phyloP scores from a whole-genome alignment of 2,888 invertebrate genomes.

The Stenodera caucasica region DNA sequence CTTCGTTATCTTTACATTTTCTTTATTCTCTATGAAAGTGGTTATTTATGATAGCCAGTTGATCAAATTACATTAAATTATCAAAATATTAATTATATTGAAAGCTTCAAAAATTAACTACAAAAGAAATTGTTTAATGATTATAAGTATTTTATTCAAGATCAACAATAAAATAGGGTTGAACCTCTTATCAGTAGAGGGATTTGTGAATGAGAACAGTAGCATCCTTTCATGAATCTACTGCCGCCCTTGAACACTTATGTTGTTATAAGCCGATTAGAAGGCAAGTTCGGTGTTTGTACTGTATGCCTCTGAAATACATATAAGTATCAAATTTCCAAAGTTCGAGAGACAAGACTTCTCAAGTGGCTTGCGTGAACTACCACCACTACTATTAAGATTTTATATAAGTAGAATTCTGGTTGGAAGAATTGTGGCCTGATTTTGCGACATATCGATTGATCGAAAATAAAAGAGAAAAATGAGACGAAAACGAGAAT shows the following conservation, averaged over 20 bases:
- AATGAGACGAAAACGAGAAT: background rate
- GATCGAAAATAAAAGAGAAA: background rate
- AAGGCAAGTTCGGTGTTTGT: constrained; percentile 2
- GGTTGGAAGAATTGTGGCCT: background rate
- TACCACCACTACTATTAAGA: background rate
- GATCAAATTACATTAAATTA: constrained; percentile 18
- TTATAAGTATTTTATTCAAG: too few relatives aligned
- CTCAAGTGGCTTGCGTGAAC: background rate
- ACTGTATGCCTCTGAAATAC: constrained; percentile 4
- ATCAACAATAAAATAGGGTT: too few relatives aligned
- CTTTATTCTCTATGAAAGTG: constrained; percentile 23
- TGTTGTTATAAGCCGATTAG: constrained; percentile 6
- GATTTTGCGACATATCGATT: background rate
- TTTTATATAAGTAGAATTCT: background rate
- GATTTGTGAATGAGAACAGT: constrained; percentile 1
- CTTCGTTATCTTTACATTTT: background rate
- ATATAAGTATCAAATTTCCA: background rate
- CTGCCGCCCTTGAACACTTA: background rate
- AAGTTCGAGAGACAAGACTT: constrained; percentile 1
- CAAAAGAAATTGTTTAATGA: background rate
- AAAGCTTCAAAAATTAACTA: background rate
- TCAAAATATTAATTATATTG: background rate
- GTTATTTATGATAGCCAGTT: constrained; percentile 24
- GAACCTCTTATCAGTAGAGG: background rate
- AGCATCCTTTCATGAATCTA: background rate